Base-by-base conservation (phyloP, 1,140 invertebrate genomes). In the Manduca sexta region DNA sequence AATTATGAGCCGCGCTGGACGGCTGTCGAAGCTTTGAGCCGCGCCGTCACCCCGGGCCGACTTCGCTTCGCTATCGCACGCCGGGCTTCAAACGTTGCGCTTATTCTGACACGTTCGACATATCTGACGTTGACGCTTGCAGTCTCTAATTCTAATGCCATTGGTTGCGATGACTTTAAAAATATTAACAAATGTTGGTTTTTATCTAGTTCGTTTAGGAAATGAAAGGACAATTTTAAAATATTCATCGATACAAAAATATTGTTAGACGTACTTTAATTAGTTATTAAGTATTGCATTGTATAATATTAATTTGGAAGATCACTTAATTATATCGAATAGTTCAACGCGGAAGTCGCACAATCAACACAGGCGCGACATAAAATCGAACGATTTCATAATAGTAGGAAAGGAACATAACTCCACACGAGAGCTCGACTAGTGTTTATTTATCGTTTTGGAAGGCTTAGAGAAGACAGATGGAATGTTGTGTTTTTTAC, bases 401-500 rank as follows among this genome's bases (percentile, higher is more conserved):
- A 75, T 76, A 74, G 33, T 16, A 35, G 45, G 33, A 49, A 39
- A 17, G 37, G 50, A 64, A 55, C 58, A 60, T 64, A 68, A 62
- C 74, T 68, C 60, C 63, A 74, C 53, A 69, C 62, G 60, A 75
- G 70, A 72, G 57, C 55, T 65, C 55, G 63, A 49, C 64, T 77
- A 72, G 74, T 83, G 75, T 83, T 83, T 83, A 80, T 83, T 83
- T 83, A 83, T 83, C 76, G 75, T 79, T 83, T 80, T 78, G 71
- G 74, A 77, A 64, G 76, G 70, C 70, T 77, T 74, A 73, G 59
- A 66, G 66, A 72, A 77, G 73, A 79, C 77, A 77, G 74, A 75
- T 72, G 76, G 76, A 83, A 79, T 83, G 74, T 65, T 69, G 60
- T 78, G 69, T 75, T 78, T 80, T 74, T 78, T 74, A 70, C 52